Evolutionary conservation across 1,140 invertebrate species (phyloP), one percentile per base, ranked within the genome.

Genomic region (Bombus consobrinus): DNA sequence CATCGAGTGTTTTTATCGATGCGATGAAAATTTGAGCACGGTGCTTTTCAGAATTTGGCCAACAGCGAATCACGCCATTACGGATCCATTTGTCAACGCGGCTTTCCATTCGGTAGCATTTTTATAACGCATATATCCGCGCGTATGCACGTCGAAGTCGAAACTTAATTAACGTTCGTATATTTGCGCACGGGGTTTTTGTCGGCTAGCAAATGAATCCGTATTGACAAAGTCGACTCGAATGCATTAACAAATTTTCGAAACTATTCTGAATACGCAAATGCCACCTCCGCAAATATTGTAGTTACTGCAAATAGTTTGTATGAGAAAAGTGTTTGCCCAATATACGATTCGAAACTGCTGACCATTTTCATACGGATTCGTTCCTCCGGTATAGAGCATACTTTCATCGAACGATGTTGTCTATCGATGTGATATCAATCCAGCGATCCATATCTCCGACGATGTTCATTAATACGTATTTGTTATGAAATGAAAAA

Each of bases 241-340:
- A 13, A 43, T 28, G 66, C 66, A 85, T 85, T 72, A 80, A n/a
- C 41, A 62, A 72, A 85, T 85, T 85, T 78, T 80, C 83, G 57
- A 18, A 78, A 69, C 68, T 80, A 80, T 80, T 85, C 73, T 39
- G 76, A 72, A 80, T 64, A 72, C 77, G 68, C 25, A 25, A 71
- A 47, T n/a, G 62, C 12, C 10, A 13, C 10, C 28, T 28, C 22
- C 10, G 57, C 18, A 47, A 47, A 47, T 47, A 47, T 47, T 22
- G 12, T 18, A 5, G 12, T n/a, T 10, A 53, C 1, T 1, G 41
- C 25, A 79, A 85, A 85, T 43, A 85, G 66, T 34, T 79, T 22
- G n/a, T 32, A 13, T 32, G 15, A 4, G 64, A 69, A 83, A 80
- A 85, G 57, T 47, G 76, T 79, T 80, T 62, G 82, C n/a, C 6